Conservation (phyloP, 1,140 invertebrate species). For the Coptotermes formosanus region DNA sequence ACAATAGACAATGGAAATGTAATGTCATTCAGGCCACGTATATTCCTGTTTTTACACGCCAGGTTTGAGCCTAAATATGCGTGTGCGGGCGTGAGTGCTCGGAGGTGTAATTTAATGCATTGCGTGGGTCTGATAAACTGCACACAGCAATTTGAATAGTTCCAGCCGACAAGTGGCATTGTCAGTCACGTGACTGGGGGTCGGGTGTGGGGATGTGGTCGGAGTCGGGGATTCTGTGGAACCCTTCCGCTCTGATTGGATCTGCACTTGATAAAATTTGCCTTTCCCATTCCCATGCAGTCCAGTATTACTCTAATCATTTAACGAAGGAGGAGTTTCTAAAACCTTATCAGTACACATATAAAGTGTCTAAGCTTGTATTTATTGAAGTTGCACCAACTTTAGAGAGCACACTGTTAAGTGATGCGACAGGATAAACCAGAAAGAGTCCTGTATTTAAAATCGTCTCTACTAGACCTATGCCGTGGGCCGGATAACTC, state of each 20-base stretch:
- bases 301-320: too few species aligned
- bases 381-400: too few species aligned
- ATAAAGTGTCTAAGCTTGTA: too few species aligned
- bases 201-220: too few species aligned
- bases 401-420: too few species aligned
- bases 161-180: not conserved
- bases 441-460: too few species aligned
- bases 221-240: not conserved
- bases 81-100: not conserved
- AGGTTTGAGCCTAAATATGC: not conserved
- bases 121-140: not conserved
- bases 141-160: slow-evolving; percentile 2
- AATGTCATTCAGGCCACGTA: not conserved
- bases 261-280: not conserved
- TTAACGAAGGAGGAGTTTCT: too few species aligned
- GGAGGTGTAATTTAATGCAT: not conserved
- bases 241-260: not conserved
- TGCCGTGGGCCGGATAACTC: too few species aligned
- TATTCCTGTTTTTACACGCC: slow-evolving; percentile 4
- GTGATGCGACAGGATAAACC: too few species aligned
- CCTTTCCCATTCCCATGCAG: too few species aligned
- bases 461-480: too few species aligned
- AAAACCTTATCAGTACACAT: too few species aligned
- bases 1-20: not conserved
- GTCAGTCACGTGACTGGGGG: not conserved